Evolutionary conservation across 2,797 vertebrate genomes (phyloP), one percentile per base, ranked within the genome.

Genomic region (Lepus oiostolus): DNA sequence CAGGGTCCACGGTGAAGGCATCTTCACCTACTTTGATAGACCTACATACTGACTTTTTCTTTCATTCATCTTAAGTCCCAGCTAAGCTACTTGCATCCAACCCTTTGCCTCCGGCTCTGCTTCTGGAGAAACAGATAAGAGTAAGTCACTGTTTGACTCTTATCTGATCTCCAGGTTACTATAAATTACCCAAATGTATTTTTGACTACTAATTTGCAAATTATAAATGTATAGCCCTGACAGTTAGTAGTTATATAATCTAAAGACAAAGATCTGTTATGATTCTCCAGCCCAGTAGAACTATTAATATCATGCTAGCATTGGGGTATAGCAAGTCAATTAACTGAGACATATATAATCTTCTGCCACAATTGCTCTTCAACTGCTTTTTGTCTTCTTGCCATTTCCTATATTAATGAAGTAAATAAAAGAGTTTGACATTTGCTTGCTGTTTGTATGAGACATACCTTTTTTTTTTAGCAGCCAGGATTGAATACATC

Each of bases 171-270:
- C 50, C 30, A 22, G 28, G 28, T 50, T 21, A 35, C 75, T 58
- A 11, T 47, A 81, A 81, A 88, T 85, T 47, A 50, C 35, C 62
- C 76, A 91, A 65, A 4, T 60, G 38, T 62, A 30, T 68, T 68
- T 95, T 85, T 80, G 7, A 54, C 62, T 54, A 80, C 72, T 32
- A 79, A 80, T 85, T 77, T 70, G 19, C 17, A 93, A 77, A 80
- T 74, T 58, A 32, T 60, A 75, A 79, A 84, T 7, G 54, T 54
- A 5, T 4, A 58, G n/a, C 62, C 42, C 42, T 47, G 19, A 88
- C 62, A 3, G 9, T 30, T 85, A n/a, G n/a, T 62, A 2, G 22
- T 38, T 21, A 71, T 63, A 70, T 60, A 88, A 67, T 12, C 9
- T 60, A 84, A 80, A 77, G 42, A 70, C 81, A 74, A 65, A 63